Evolutionary conservation across 2,888 invertebrate genomes (phyloP).

Genomic region (Priapulus caudatus): DNA sequence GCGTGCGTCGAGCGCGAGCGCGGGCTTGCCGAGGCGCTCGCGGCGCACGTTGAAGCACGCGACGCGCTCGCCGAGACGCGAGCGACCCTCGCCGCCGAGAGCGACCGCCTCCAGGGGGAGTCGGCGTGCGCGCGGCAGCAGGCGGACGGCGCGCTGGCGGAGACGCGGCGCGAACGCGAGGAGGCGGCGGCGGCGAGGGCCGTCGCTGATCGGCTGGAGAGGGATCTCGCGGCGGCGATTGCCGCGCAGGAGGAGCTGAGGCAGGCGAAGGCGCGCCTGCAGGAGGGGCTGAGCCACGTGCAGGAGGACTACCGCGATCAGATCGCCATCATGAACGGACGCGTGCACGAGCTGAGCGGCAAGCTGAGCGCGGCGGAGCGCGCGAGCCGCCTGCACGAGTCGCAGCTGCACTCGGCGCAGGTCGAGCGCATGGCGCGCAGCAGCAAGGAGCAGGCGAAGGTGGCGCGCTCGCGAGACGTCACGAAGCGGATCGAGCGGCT

Average conservation of each 20-base stretch:
- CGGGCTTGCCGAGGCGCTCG: neutral
- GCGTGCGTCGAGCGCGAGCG: neutral
- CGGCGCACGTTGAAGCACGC: neutral
- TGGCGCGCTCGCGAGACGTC: neutral
- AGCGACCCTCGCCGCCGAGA: neutral
- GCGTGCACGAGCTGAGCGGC: neutral
- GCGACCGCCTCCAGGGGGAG: neutral
- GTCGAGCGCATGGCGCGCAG: neutral
- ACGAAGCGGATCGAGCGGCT: neutral
- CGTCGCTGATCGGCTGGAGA: neutral
- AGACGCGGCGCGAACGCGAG: neutral
- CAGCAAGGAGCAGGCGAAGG: conserved; percentile 3
- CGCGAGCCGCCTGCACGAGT: neutral
- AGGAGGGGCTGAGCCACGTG: neutral
- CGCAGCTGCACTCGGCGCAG: neutral
- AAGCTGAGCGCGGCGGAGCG: neutral
- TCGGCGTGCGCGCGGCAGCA: neutral
- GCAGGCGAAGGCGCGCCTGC: neutral
- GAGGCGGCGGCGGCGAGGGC: neutral
- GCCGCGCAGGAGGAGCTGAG: neutral
- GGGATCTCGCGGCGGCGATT: neutral
- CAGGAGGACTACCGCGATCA: conserved; percentile 3
- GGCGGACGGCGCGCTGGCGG: neutral
- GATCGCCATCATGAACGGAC: neutral
- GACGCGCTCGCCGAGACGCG: neutral